Conservation (phyloP, 2,113 vertebrate genomes). For the Mesitornis unicolor region DNA sequence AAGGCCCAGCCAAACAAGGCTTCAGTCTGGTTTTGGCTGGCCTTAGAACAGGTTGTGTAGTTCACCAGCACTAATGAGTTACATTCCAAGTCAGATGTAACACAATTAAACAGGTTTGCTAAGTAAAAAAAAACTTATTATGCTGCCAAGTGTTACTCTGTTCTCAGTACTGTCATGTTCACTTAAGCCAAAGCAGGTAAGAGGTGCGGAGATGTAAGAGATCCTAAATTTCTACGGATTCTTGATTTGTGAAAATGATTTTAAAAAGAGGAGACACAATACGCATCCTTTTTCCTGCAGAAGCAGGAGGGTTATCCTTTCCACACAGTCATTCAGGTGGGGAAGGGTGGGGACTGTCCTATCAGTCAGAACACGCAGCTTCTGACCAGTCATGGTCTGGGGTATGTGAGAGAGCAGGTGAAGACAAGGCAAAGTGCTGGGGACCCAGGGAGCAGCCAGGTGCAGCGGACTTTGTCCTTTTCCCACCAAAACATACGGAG, state of each 20-base stretch:
- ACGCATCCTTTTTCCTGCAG: neutral
- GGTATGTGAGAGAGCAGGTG: fast-evolving
- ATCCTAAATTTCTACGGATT: neutral
- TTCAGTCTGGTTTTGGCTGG: neutral
- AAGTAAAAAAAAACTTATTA: neutral
- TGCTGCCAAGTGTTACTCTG: neutral
- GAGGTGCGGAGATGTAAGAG: neutral
- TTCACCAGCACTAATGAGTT: neutral
- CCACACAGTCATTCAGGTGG: fast-evolving
- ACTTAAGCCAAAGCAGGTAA: neutral
- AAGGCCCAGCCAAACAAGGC: neutral
- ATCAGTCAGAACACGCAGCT: neutral
- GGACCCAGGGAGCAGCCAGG: neutral
- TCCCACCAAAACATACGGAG: fast-evolving
- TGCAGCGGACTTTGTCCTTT: neutral
- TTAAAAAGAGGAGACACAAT: neutral
- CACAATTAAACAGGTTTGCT: neutral
- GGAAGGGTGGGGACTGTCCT: neutral
- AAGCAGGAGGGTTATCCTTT: neutral
- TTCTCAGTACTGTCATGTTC: neutral
- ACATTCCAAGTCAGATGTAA: neutral
- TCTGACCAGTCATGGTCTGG: neutral
- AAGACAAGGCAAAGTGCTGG: neutral
- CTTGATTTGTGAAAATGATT: neutral
- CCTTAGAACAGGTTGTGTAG: neutral